A percentile compares a stretch with the other conserved stretches of the same genome.
These are phyloP conservation scores for Pogonognathellus flavescens DNA, from an alignment of 1,140 invertebrate genomes.

Conservation along the genomic window DNA sequence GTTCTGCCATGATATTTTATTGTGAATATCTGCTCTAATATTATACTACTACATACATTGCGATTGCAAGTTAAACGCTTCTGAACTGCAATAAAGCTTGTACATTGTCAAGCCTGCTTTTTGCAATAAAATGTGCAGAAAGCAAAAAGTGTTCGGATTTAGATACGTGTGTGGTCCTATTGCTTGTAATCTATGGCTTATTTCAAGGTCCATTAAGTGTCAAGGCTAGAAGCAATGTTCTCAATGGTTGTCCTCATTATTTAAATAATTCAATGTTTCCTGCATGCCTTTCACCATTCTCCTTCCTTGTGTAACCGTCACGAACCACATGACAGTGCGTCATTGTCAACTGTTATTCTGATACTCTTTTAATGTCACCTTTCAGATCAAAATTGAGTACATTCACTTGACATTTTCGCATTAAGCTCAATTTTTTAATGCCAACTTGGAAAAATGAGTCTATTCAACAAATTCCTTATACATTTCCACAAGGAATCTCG, in stretches of 20 bases:
- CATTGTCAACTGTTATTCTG: not conserved
- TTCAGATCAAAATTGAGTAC: not conserved
- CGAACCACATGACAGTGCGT: constrained; percentile 4
- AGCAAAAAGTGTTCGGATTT: not conserved
- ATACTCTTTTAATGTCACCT: constrained; percentile 3
- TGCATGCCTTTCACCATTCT: constrained; percentile 1
- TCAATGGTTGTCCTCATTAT: constrained; percentile 24
- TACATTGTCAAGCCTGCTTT: too few relatives aligned
- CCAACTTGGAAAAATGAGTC: too few relatives aligned
- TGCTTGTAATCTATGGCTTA: not conserved
- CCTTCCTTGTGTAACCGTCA: not conserved
- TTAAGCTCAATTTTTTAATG: too few relatives aligned
- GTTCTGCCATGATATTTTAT: too few relatives aligned
- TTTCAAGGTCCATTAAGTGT: constrained; percentile 27
- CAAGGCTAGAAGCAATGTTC: constrained; percentile 21
- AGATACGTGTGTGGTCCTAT: not conserved
- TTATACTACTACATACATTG: too few relatives aligned
- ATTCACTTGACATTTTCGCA: too few relatives aligned
- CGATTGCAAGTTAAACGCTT: too few relatives aligned
- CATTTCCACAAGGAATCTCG: too few relatives aligned
- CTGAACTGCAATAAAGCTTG: too few relatives aligned
- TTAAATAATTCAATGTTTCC: constrained; percentile 15
- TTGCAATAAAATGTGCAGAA: not conserved
- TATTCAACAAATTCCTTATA: too few relatives aligned
- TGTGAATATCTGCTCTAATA: too few relatives aligned